Evolutionary conservation across 30 jellyfish, hydroid and myxozoan genomes (phyloP).

Genomic region (Cassiopea andromeda): DNA sequence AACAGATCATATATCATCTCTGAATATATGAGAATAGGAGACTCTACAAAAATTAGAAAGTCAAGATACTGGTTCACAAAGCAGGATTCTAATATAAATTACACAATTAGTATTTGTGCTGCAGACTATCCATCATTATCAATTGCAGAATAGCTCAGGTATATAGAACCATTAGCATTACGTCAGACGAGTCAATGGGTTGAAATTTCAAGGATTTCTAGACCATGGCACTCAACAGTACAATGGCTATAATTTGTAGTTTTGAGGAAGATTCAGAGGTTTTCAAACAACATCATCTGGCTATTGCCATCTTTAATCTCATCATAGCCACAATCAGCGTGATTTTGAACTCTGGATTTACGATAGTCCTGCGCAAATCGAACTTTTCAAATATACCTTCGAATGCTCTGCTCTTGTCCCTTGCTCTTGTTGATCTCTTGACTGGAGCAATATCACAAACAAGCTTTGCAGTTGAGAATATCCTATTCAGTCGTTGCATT

Average conservation of each 20-base stretch:
- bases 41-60: too few relatives aligned
- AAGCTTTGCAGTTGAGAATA: slow-evolving; percentile 10
- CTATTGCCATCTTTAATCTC: slow-evolving; percentile 1
- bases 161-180: too few relatives aligned
- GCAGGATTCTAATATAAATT: too few relatives aligned
- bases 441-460: slow-evolving; percentile 14
- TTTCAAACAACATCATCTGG: background rate
- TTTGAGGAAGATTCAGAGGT: background rate
- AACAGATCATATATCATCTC: background rate
- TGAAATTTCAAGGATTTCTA: background rate
- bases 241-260: background rate
- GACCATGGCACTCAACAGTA: background rate
- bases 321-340: background rate
- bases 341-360: background rate
- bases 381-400: background rate
- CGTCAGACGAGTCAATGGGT: background rate
- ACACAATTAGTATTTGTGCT: too few relatives aligned
- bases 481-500: slow-evolving; percentile 2
- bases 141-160: too few relatives aligned
- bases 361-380: background rate
- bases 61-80: too few relatives aligned
- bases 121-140: too few relatives aligned
- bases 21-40: too few relatives aligned
- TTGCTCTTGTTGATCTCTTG: slow-evolving; percentile 7
- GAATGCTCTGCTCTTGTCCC: slow-evolving; percentile 2